Conservation (phyloP, 64 coral and sea anemone species). For the Catalaphyllia jardinei region DNA sequence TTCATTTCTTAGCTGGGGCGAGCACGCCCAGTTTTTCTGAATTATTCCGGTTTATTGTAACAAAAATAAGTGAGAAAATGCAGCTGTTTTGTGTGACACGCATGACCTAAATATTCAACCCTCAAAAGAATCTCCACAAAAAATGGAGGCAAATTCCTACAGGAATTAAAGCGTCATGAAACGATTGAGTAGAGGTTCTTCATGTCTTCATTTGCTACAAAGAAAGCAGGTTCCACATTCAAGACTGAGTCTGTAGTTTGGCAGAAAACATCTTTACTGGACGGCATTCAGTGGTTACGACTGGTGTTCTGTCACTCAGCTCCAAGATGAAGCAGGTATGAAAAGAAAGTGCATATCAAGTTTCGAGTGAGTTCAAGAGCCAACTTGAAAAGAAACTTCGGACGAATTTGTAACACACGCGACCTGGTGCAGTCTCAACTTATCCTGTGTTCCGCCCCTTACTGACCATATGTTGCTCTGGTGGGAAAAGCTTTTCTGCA, state of each 20-base stretch:
- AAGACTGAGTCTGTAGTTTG: too few relatives aligned
- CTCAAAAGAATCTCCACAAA: neutral
- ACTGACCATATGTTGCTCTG: neutral
- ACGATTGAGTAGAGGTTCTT: neutral
- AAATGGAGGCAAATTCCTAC: neutral
- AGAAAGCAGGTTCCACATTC: neutral
- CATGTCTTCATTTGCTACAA: neutral
- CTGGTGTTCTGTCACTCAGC: neutral
- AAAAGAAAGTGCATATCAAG: neutral
- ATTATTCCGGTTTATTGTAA: conserved; percentile 12
- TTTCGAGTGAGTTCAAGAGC: neutral
- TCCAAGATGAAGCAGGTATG: conserved; percentile 5
- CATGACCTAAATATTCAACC: neutral
- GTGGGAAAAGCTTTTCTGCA: conserved; percentile 11
- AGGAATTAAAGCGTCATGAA: neutral
- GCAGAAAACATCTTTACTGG: neutral
- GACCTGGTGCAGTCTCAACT: neutral
- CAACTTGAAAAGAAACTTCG: neutral
- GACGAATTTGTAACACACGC: neutral
- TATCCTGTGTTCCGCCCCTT: neutral
- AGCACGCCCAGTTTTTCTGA: conserved; percentile 1
- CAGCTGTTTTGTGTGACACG: neutral
- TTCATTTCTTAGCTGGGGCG: neutral
- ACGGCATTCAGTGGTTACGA: conserved; percentile 16
- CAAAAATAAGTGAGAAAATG: neutral